Percentiles rank a stretch among this genome's conserved stretches.
These are phyloP conservation scores for Brachionus paranguensis DNA, from an alignment of 1,140 invertebrate genomes.

Conservation along the genomic window DNA sequence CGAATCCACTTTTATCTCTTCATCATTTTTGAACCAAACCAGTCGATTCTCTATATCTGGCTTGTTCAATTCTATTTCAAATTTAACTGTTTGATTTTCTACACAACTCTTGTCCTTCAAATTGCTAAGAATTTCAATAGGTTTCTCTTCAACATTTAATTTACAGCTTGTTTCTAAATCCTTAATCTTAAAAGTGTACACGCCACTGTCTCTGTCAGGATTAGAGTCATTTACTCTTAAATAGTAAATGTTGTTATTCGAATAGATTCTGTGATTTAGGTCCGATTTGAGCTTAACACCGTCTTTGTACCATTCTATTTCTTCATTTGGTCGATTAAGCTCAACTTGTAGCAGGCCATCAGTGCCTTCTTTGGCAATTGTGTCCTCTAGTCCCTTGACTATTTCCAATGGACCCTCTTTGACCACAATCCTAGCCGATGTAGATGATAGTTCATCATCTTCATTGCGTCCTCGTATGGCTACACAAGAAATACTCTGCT, in stretches of 20 bases:
- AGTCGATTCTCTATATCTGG: not conserved
- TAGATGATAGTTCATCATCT: conserved; percentile 23
- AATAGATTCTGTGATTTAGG: not conserved
- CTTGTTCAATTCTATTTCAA: conserved; percentile 39
- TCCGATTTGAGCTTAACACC: conserved; percentile 20
- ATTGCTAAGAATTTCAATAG: conserved; percentile 2
- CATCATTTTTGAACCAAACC: conserved; percentile 20
- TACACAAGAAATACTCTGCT: conserved; percentile 26
- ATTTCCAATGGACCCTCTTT: conserved; percentile 35
- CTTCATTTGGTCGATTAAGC: conserved; percentile 27
- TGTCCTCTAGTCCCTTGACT: conserved; percentile 33
- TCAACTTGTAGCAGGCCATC: conserved; percentile 3
- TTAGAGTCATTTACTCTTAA: conserved; percentile 6
- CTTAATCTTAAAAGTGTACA: conserved; percentile 22
- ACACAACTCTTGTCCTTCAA: conserved; percentile 14
- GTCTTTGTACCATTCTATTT: conserved; percentile 37
- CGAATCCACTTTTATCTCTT: conserved; percentile 21
- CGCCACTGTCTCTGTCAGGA: not conserved
- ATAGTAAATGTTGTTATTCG: conserved; percentile 24
- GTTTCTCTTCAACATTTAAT: conserved; percentile 22
- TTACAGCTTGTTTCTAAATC: not conserved
- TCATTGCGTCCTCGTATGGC: not conserved
- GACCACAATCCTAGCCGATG: not conserved
- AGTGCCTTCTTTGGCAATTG: not conserved
- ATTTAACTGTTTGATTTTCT: conserved; percentile 22